A percentile compares a stretch with the other conserved stretches of the same genome.
These are phyloP conservation scores for Euphonia xanthogaster DNA, from an alignment of 2,797 vertebrate genomes.

Conservation along the genomic window DNA sequence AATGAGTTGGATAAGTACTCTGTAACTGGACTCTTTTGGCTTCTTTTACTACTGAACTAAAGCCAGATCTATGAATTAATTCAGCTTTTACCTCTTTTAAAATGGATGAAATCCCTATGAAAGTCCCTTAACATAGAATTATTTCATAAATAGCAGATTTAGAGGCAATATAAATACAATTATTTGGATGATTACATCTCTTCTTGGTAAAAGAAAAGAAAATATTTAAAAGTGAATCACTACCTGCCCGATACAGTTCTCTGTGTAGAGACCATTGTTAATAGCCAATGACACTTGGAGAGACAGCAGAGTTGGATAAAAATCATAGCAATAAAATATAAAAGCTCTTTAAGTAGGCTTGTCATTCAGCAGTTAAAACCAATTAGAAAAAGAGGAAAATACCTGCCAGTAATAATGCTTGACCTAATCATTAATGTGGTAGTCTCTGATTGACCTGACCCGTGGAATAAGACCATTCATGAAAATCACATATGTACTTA, in stretches of 20 bases:
- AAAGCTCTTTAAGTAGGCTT: not conserved
- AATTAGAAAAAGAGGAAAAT: not conserved
- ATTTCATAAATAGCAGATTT: conserved; percentile 49
- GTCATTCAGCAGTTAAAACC: not conserved
- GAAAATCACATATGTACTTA: not conserved
- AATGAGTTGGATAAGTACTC: not conserved
- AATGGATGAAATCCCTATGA: not conserved
- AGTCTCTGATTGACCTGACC: not conserved
- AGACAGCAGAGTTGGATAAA: not conserved
- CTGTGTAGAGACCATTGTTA: not conserved
- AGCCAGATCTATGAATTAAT: conserved; percentile 56
- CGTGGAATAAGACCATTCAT: not conserved
- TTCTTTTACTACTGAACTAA: conserved; percentile 12
- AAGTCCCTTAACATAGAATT: conserved; percentile 15
- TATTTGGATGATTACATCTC: conserved; percentile 47
- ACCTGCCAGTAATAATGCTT: not conserved
- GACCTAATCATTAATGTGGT: not conserved
- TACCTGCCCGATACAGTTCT: not conserved
- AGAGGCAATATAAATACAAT: conserved; percentile 42
- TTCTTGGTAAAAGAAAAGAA: conserved; percentile 39
- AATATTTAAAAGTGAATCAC: conserved; percentile 12
- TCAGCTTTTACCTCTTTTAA: conserved; percentile 31
- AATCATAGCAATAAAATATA: not conserved
- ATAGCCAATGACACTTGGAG: conserved; percentile 26
- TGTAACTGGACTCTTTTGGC: conserved; percentile 35